phyloP scores from a whole-genome alignment of 64 coral and sea anemone species.

The Montipora sp. region DNA sequence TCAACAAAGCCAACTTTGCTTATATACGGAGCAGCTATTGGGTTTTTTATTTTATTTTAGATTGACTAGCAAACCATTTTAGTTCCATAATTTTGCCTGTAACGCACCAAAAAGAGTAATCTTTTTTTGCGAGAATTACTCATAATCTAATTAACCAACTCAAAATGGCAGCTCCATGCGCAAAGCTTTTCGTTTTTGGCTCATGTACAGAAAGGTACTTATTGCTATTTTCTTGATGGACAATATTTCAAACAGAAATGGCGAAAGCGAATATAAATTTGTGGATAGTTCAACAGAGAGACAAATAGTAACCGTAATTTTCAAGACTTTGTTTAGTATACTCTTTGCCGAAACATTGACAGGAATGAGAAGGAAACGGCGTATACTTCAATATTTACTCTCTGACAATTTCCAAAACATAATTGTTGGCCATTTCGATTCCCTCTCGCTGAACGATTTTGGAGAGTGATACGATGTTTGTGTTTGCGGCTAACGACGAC shows the following conservation, averaged over 20 bases:
- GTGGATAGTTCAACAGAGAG: not conserved
- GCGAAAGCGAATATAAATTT: not conserved
- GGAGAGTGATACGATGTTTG: no score
- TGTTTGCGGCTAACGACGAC: no score
- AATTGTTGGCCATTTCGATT: not conserved
- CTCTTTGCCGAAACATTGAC: not conserved
- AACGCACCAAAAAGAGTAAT: no score
- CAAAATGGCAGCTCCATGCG: no score
- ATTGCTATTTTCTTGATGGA: constrained; percentile 1
- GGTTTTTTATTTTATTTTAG: no score
- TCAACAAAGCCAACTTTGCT: no score
- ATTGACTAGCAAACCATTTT: no score
- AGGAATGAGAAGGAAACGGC: not conserved
- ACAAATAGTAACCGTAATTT: not conserved
- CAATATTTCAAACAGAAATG: not conserved
- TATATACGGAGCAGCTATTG: no score
- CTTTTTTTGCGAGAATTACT: no score
- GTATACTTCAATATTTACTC: not conserved
- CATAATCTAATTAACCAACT: no score
- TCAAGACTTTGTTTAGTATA: not conserved
- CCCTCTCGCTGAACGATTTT: no score
- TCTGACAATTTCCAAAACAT: not conserved
- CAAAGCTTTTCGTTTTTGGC: not conserved
- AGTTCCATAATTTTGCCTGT: no score
- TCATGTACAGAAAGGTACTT: not conserved